A percentile compares a stretch with the other conserved stretches of the same genome.
Evolutionary conservation across 1,140 invertebrate species (phyloP).

Genomic region (Phthorimaea operculella): DNA sequence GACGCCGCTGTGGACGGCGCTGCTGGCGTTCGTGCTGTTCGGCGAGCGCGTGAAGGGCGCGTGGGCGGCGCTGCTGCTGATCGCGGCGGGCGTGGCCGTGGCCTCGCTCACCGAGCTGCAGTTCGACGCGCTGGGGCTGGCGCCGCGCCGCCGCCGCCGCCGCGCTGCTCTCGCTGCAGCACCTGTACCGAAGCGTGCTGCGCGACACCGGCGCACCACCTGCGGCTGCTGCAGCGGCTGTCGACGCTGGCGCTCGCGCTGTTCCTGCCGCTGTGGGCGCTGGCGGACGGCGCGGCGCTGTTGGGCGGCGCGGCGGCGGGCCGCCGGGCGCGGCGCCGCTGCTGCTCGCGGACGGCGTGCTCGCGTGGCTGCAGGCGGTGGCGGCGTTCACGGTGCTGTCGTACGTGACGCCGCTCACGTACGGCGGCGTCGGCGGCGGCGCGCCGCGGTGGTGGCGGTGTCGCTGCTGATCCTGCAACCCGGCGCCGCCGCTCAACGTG

Average conservation of each 20-base stretch:
- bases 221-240: slow-evolving; percentile 37
- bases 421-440: slow-evolving; percentile 91
- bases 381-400: slow-evolving; percentile 93
- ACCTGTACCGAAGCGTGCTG: slow-evolving; percentile 93
- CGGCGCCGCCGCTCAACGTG: slow-evolving; percentile 88
- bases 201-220: slow-evolving; percentile 39
- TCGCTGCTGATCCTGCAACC: slow-evolving; percentile 93
- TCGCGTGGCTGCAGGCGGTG: slow-evolving; percentile 96
- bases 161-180: slow-evolving; percentile 90
- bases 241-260: slow-evolving; percentile 29
- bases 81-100: slow-evolving; percentile 90
- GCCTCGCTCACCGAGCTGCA: slow-evolving; percentile 90
- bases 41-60: slow-evolving; percentile 90
- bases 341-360: slow-evolving; percentile 84
- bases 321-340: slow-evolving; percentile 63
- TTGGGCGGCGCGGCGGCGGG: slow-evolving; percentile 8
- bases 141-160: slow-evolving; percentile 91
- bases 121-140: slow-evolving; percentile 88
- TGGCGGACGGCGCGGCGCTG: slow-evolving; percentile 18
- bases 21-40: slow-evolving; percentile 87
- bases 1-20: slow-evolving; percentile 95
- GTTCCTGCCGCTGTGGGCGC: slow-evolving; percentile 31
- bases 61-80: slow-evolving; percentile 90
- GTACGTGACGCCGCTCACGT: slow-evolving; percentile 91
- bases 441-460: slow-evolving; percentile 91